phyloP scores from a whole-genome alignment of 1,140 invertebrate genomes.

The Zaprionus camerounensis region DNA sequence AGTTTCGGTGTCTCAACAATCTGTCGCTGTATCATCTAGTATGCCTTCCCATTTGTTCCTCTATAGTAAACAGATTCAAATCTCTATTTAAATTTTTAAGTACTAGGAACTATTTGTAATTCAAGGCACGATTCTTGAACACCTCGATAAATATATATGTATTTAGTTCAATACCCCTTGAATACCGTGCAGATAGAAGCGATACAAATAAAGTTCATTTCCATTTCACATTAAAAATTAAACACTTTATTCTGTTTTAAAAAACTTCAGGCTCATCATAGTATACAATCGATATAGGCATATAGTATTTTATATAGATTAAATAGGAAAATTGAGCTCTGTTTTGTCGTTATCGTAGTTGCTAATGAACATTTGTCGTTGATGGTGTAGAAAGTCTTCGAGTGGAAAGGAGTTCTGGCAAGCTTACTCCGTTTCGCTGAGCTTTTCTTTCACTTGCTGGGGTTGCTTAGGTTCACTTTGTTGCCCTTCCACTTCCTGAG shows the following conservation, averaged over 20 bases:
- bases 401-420: neutral
- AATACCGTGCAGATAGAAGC: too few relatives aligned
- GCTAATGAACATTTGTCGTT: conserved; percentile 65
- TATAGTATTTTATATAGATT: conserved; percentile 11
- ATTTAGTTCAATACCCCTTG: too few relatives aligned
- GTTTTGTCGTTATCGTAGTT: conserved; percentile 41
- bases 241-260: conserved; percentile 2
- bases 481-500: neutral
- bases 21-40: too few relatives aligned
- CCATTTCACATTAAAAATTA: neutral
- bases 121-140: too few relatives aligned
- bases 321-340: conserved; percentile 28
- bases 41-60: too few relatives aligned
- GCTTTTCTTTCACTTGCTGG: neutral
- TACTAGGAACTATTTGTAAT: too few relatives aligned
- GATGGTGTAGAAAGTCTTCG: conserved; percentile 22
- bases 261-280: neutral
- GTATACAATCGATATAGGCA: conserved; percentile 30
- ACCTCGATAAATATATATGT: too few relatives aligned
- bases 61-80: too few relatives aligned
- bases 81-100: too few relatives aligned
- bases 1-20: too few relatives aligned
- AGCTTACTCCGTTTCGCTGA: neutral
- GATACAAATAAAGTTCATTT: neutral
- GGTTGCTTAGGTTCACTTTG: neutral